Conservation (phyloP, 2,797 vertebrate species). For the Neoniphon sammara region DNA sequence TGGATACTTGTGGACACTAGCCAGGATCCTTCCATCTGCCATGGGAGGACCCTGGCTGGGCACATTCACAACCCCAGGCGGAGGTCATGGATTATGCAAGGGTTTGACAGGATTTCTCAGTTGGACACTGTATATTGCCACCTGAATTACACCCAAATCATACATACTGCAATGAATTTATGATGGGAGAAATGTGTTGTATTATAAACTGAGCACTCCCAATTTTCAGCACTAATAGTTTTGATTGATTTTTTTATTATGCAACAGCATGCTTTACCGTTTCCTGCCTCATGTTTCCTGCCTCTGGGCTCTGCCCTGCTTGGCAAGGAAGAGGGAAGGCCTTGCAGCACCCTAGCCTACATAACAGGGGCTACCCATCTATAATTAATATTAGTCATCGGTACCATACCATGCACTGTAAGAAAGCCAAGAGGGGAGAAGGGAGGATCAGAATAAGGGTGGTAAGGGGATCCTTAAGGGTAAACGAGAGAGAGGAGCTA, state of each 20-base stretch:
- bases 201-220: neutral
- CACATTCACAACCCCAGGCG: conserved; percentile 45
- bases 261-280: conserved; percentile 34
- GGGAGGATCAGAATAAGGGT: conserved; percentile 30
- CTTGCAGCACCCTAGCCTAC: conserved; percentile 68
- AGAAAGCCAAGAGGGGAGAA: conserved; percentile 29
- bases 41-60: conserved; percentile 53
- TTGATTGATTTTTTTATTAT: conserved; percentile 48
- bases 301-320: conserved; percentile 72
- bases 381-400: conserved; percentile 72
- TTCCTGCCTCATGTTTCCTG: conserved; percentile 63
- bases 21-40: conserved; percentile 72
- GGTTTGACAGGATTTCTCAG: conserved; percentile 1
- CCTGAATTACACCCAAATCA: conserved; percentile 1
- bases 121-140: conserved; percentile 1
- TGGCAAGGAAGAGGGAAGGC: conserved; percentile 61
- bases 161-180: neutral
- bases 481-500: conserved; percentile 39
- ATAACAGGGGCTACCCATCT: conserved; percentile 64
- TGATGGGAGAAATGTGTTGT: accelerated
- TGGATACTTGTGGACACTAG: conserved; percentile 1
- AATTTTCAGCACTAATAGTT: conserved; percentile 8
- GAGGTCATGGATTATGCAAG: conserved; percentile 15
- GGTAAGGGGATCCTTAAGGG: conserved; percentile 46
- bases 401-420: conserved; percentile 46